Evolutionary conservation across 2,113 vertebrate species (phyloP).

Genomic region (Galbula dea): DNA sequence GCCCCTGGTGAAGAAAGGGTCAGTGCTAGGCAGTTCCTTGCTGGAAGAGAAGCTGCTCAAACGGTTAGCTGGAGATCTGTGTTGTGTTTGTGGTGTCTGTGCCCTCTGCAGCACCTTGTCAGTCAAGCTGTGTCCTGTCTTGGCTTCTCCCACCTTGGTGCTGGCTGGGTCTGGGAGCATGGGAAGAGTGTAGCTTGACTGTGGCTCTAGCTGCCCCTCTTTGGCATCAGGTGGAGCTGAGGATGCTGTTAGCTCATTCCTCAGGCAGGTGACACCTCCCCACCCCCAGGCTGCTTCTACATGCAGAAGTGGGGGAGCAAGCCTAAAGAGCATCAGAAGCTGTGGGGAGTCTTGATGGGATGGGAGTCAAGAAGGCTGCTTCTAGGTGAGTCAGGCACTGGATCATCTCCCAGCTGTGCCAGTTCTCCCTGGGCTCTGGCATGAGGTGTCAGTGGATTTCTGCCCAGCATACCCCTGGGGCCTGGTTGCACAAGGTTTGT

Average conservation of each 20-base stretch:
- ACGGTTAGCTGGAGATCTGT: conserved; percentile 73
- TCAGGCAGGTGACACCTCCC: neutral
- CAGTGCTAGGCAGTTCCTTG: conserved; percentile 78
- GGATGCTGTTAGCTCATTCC: neutral
- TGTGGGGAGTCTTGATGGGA: neutral
- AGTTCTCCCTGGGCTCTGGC: neutral
- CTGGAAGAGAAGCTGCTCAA: conserved; percentile 68
- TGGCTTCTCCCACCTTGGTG: neutral
- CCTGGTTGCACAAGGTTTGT: neutral
- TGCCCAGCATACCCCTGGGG: too few species aligned
- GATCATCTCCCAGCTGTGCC: neutral
- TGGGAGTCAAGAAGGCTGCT: neutral
- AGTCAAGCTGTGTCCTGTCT: neutral
- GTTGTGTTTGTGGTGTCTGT: conserved; percentile 8
- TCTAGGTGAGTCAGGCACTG: neutral
- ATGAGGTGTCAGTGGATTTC: too few species aligned
- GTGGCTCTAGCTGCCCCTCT: neutral
- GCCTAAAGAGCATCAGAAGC: neutral
- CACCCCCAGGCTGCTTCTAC: neutral
- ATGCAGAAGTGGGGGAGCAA: neutral
- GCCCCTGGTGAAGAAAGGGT: conserved; percentile 77
- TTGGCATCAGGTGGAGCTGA: neutral
- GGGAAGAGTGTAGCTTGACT: neutral
- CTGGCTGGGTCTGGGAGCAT: neutral
- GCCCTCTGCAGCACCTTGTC: neutral